phyloP scores from a whole-genome alignment of 2,113 vertebrate genomes.

The Chloropsis cyanopogon region DNA sequence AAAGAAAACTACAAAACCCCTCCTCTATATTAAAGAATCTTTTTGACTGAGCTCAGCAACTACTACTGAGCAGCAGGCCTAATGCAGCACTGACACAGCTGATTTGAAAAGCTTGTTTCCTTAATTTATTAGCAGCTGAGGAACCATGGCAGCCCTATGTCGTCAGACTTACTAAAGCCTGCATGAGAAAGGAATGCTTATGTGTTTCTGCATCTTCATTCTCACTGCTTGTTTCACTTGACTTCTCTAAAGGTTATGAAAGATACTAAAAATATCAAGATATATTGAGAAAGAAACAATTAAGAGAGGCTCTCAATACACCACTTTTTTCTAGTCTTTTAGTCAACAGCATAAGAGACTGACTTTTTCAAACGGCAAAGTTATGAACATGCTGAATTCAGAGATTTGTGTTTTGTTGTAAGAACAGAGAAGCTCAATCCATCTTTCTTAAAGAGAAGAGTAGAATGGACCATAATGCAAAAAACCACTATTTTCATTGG shows the following conservation, averaged over 20 bases:
- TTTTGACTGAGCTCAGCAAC: neutral
- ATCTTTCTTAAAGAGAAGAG: neutral
- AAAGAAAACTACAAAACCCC: accelerated
- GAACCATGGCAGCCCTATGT: neutral
- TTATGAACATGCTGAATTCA: neutral
- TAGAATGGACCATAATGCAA: neutral
- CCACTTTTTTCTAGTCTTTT: neutral
- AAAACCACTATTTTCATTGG: neutral
- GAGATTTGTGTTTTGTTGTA: neutral
- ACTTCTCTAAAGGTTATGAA: neutral
- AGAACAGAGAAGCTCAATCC: neutral
- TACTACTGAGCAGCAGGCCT: neutral
- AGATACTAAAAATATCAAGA: neutral
- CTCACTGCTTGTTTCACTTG: neutral
- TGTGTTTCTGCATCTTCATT: neutral
- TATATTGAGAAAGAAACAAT: neutral
- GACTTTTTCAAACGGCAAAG: neutral
- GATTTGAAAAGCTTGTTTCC: neutral
- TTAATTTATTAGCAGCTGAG: neutral
- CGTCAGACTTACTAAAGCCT: neutral
- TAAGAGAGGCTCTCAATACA: neutral
- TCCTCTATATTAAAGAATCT: neutral
- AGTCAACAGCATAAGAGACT: neutral
- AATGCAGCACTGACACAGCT: neutral
- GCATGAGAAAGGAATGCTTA: neutral